Percentiles rank a stretch among this genome's conserved stretches.
These are phyloP conservation scores for Pachycephus smyrnensis DNA, from an alignment of 2,888 invertebrate genomes.

Conservation along the genomic window DNA sequence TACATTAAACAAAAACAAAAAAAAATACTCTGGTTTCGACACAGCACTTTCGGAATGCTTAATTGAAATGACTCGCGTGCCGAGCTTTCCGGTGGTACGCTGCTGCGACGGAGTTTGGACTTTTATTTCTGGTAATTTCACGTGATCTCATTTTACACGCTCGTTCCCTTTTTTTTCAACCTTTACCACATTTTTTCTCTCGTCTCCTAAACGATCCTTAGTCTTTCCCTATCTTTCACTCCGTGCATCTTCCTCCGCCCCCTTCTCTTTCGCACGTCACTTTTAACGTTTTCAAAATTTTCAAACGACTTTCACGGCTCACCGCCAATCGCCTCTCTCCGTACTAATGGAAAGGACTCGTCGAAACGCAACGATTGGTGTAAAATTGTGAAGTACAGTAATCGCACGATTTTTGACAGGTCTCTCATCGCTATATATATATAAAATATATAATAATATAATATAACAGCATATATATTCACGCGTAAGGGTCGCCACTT, in stretches of 20 bases:
- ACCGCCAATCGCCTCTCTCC: too few relatives aligned
- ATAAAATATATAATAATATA: too few relatives aligned
- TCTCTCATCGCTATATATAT: too few relatives aligned
- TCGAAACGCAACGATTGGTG: not conserved
- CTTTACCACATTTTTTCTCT: constrained; percentile 1
- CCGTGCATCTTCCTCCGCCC: constrained; percentile 10
- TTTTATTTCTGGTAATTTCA: not conserved
- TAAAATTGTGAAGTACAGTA: too few relatives aligned
- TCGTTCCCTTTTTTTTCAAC: not conserved
- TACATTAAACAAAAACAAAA: not conserved
- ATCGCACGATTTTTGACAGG: too few relatives aligned
- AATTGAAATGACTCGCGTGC: not conserved
- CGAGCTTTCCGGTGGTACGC: not conserved
- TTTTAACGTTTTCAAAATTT: not conserved
- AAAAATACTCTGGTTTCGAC: not conserved
- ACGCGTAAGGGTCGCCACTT: too few relatives aligned
- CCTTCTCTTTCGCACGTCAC: not conserved
- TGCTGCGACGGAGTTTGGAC: too few relatives aligned
- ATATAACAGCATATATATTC: too few relatives aligned
- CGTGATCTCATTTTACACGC: not conserved
- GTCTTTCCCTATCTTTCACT: not conserved
- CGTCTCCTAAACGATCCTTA: constrained; percentile 10
- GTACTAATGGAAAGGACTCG: too few relatives aligned
- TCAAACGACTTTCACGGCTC: too few relatives aligned
- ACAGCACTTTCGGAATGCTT: not conserved